Conservation (phyloP, 2,113 vertebrate genomes). For the Dipodomys merriami region DNA sequence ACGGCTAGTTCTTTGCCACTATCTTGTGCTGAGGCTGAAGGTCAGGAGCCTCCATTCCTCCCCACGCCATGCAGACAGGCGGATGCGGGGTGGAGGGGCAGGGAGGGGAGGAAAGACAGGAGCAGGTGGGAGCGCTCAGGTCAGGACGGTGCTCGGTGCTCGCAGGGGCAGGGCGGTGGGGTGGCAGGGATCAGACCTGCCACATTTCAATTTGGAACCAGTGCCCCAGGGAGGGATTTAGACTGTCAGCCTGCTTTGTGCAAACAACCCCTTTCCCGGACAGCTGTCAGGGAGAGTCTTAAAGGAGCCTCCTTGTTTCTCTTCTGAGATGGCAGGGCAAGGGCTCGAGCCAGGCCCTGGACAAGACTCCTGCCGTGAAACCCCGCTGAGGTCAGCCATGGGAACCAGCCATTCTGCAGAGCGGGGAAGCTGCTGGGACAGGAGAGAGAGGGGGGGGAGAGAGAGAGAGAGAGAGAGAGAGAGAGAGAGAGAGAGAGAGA, state of each 20-base stretch:
- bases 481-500: too few species aligned
- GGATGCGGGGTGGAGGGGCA: background rate
- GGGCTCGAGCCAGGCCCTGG: background rate
- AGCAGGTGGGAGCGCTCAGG: background rate
- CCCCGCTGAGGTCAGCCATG: accelerated
- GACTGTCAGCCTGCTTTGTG: slow-evolving; percentile 20
- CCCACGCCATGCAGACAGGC: background rate
- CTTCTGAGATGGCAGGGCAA: background rate
- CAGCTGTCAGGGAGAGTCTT: slow-evolving; percentile 57
- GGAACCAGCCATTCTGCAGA: too few species aligned
- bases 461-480: too few species aligned
- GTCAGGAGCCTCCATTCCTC: background rate
- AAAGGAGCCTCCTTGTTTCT: background rate
- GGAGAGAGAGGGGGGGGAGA: accelerated
- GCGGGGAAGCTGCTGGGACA: background rate
- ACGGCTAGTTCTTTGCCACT: accelerated
- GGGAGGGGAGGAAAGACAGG: too few species aligned
- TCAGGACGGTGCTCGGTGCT: too few species aligned
- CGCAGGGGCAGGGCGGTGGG: background rate
- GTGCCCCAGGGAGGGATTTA: slow-evolving; percentile 74
- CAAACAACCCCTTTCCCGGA: slow-evolving; percentile 51
- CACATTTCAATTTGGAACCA: slow-evolving; percentile 62
- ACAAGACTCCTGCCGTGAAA: background rate
- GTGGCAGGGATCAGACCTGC: slow-evolving; percentile 10
- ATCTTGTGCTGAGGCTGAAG: background rate